Percentiles rank a stretch among this genome's conserved stretches.
Evolutionary conservation across 2,797 vertebrate genomes (phyloP).

Genomic region (Clarias fuscus): DNA sequence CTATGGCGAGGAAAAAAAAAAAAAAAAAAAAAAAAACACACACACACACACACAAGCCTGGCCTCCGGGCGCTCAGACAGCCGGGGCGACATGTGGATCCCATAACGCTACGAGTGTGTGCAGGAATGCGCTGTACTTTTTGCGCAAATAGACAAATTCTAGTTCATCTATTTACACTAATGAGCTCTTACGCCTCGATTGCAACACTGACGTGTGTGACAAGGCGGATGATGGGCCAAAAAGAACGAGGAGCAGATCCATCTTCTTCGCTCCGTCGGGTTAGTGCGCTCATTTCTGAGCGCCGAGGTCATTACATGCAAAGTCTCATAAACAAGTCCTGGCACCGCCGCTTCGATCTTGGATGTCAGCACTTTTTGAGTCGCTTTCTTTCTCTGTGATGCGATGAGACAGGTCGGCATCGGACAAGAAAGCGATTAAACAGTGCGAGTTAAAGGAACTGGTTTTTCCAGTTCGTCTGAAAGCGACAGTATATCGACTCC

Average conservation of each 20-base stretch:
- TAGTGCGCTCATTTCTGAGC: conserved; percentile 16
- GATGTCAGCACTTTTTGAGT: conserved; percentile 45
- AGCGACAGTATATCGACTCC: conserved; percentile 49
- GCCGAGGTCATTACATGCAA: conserved; percentile 17
- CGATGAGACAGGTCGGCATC: conserved; percentile 53
- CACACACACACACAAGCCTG: background rate
- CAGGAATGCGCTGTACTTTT: conserved; percentile 53
- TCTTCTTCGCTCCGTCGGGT: background rate
- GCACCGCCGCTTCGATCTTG: conserved; percentile 25
- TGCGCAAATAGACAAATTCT: conserved; percentile 32
- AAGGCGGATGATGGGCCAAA: conserved; percentile 3
- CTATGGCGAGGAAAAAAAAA: background rate
- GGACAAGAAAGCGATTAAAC: conserved; percentile 67
- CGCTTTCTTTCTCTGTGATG: background rate
- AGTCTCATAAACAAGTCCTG: conserved; percentile 37
- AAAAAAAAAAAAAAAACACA: no score
- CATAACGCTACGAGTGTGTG: conserved; percentile 52
- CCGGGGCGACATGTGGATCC: conserved; percentile 27
- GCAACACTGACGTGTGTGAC: background rate
- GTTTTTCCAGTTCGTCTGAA: conserved; percentile 59
- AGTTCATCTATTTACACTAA: conserved; percentile 56
- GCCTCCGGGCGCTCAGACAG: background rate
- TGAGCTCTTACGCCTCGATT: conserved; percentile 56
- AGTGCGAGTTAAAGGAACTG: conserved; percentile 44
- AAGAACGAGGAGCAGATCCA: conserved; percentile 13